Conservation (phyloP, 2,797 vertebrate species). For the Platalea minor region DNA sequence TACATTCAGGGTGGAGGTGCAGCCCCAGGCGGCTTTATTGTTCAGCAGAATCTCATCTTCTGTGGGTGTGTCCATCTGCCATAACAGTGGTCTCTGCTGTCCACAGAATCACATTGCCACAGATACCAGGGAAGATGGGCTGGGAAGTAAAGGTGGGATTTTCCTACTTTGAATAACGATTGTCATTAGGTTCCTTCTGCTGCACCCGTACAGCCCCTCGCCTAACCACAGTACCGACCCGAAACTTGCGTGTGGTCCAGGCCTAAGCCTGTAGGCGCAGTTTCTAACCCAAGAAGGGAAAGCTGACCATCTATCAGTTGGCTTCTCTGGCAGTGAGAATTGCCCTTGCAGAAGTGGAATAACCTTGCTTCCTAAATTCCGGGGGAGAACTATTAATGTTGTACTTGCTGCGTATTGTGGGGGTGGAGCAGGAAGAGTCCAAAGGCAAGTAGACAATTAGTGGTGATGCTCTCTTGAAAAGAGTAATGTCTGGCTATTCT, state of each 20-base stretch:
- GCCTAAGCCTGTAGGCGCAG: neutral
- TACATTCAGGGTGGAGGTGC: neutral
- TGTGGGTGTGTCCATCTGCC: accelerated
- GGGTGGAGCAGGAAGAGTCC: neutral
- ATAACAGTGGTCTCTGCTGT: neutral
- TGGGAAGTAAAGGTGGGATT: neutral
- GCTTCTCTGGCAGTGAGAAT: neutral
- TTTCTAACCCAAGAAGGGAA: neutral
- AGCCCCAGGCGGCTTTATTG: neutral
- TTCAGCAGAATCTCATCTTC: neutral
- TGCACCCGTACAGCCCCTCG: neutral
- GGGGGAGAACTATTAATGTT: neutral
- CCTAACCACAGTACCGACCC: neutral
- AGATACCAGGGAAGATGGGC: neutral
- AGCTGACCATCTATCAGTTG: neutral
- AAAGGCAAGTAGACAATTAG: neutral
- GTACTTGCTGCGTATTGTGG: neutral
- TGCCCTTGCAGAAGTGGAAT: neutral
- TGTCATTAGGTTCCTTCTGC: neutral
- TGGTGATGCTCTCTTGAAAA: neutral
- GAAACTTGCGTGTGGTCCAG: neutral
- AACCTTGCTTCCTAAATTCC: neutral
- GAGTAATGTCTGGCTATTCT: neutral
- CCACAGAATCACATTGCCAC: neutral
- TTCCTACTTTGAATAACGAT: neutral